phyloP scores from a whole-genome alignment of 1,140 invertebrate genomes.

The Cydia strobilella region DNA sequence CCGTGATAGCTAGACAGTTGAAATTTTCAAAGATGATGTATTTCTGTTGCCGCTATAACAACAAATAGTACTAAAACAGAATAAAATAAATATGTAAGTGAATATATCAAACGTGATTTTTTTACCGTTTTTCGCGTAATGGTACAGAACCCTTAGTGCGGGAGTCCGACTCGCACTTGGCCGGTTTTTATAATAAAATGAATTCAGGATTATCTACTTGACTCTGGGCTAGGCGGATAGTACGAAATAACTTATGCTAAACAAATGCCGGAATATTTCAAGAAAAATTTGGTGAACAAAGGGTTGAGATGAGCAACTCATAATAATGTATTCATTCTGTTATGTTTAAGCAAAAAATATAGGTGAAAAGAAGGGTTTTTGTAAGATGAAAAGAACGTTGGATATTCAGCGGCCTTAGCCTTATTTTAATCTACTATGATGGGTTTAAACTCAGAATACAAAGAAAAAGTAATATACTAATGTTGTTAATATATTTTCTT shows the following conservation, averaged over 20 bases:
- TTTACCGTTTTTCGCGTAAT: too few relatives aligned
- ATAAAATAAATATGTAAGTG: too few relatives aligned
- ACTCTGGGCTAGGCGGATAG: neutral
- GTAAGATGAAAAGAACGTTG: neutral
- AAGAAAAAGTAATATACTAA: too few relatives aligned
- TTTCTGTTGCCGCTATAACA: too few relatives aligned
- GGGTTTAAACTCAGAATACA: neutral
- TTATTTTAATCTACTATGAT: neutral
- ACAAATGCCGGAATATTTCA: neutral
- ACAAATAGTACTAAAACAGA: too few relatives aligned
- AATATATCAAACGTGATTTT: too few relatives aligned
- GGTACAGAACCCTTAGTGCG: too few relatives aligned
- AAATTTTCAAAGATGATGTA: too few relatives aligned
- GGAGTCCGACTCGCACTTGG: too few relatives aligned
- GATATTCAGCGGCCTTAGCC: neutral
- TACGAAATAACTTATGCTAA: neutral
- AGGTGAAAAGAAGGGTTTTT: neutral
- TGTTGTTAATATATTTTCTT: too few relatives aligned
- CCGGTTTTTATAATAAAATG: neutral
- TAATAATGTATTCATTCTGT: neutral
- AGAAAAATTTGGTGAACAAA: neutral
- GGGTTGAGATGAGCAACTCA: neutral
- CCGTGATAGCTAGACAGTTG: too few relatives aligned
- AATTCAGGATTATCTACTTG: conserved; percentile 16
- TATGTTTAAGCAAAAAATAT: neutral